These are phyloP conservation scores for Amphipoea lucens DNA, from an alignment of 2,888 invertebrate species.

Conservation along the genomic window DNA sequence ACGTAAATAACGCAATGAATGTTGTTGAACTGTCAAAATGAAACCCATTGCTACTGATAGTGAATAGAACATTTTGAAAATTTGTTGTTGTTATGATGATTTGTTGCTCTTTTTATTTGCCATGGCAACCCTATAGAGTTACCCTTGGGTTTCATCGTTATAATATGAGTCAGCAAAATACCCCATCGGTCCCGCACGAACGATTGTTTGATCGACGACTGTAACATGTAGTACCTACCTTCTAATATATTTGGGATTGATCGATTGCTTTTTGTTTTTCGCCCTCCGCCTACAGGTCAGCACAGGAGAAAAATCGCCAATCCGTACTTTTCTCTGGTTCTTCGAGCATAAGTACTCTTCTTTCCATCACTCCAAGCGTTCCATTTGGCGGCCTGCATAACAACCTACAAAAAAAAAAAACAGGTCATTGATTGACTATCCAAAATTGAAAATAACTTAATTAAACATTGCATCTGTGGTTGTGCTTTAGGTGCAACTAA, in stretches of 20 bases:
- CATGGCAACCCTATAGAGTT: slow-evolving; percentile 24
- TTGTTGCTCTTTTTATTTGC: not conserved
- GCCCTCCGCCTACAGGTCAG: not conserved
- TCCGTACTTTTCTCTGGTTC: not conserved
- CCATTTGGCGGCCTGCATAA: not conserved
- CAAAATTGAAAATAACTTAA: too few species aligned
- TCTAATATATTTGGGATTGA: not conserved
- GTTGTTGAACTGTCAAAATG: too few species aligned
- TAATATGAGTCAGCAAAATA: slow-evolving; percentile 11
- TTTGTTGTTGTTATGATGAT: not conserved
- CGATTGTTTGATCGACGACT: slow-evolving; percentile 13
- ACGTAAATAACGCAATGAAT: too few species aligned
- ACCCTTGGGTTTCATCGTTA: slow-evolving; percentile 13
- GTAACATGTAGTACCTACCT: not conserved
- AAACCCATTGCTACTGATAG: too few species aligned
- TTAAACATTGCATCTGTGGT: not conserved
- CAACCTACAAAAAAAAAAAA: not conserved
- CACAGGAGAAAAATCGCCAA: not conserved
- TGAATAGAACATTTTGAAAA: too few species aligned
- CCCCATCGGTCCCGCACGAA: not conserved
- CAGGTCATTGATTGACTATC: not conserved
- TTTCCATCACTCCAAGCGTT: not conserved
- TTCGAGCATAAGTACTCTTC: not conserved
- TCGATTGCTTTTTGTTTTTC: not conserved
- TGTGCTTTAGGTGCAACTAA: not conserved